These are phyloP conservation scores for Calyptomena viridis DNA, from an alignment of 2,113 vertebrate species.

Conservation along the genomic window DNA sequence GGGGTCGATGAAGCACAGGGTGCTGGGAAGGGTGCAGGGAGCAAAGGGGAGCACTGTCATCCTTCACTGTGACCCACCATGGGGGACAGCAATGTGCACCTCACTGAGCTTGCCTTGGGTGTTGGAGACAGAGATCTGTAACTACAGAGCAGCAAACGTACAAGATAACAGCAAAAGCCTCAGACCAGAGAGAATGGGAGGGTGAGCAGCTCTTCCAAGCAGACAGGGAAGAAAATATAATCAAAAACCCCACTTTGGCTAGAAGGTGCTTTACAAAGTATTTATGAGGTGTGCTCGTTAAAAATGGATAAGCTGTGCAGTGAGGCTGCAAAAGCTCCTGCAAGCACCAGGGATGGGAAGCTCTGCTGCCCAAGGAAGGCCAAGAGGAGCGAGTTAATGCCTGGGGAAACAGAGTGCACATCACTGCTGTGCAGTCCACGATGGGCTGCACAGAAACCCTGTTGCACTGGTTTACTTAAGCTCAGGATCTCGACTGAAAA, in stretches of 20 bases:
- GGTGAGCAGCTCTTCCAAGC: not conserved
- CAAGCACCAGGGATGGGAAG: not conserved
- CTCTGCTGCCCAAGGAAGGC: not conserved
- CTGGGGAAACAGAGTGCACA: rapidly evolving
- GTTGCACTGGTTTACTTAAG: rapidly evolving
- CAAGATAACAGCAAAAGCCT: not conserved
- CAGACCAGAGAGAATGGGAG: not conserved
- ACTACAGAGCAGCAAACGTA: not conserved
- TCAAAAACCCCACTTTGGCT: conserved; percentile 13
- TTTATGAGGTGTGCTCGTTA: conserved; percentile 55
- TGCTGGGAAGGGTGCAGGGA: not conserved
- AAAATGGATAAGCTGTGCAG: conserved; percentile 54
- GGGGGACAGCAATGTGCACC: rapidly evolving
- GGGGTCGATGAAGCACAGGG: not conserved
- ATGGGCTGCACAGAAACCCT: not conserved
- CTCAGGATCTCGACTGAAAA: rapidly evolving
- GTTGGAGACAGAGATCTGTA: not conserved
- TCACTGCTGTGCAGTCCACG: not conserved
- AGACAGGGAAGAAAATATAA: not conserved
- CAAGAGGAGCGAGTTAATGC: not conserved
- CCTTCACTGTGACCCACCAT: rapidly evolving
- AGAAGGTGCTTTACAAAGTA: conserved; percentile 58
- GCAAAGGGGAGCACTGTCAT: not conserved
- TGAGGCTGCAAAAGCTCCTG: not conserved
- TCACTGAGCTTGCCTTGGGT: not conserved